Evolutionary conservation across 2,797 vertebrate genomes (phyloP).

Genomic region (Holocentrus rufus): DNA sequence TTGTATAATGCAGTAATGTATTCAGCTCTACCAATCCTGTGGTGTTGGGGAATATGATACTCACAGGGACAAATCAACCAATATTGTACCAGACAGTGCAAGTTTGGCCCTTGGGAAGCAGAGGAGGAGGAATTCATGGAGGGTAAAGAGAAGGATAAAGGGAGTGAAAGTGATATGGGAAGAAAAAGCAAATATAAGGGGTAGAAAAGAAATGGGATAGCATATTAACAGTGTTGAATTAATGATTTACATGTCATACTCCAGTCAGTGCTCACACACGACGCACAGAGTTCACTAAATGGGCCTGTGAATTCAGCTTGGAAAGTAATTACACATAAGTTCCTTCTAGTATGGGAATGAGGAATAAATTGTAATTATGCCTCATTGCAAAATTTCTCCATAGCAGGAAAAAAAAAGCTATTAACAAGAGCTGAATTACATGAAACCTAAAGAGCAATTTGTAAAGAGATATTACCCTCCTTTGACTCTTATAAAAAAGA

Average conservation of each 20-base stretch:
- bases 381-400: slow-evolving; percentile 65
- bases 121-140: slow-evolving; percentile 39
- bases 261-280: slow-evolving; percentile 35
- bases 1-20: slow-evolving; percentile 9
- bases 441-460: slow-evolving; percentile 75
- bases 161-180: neutral
- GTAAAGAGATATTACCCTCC: slow-evolving; percentile 74
- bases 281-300: slow-evolving; percentile 52
- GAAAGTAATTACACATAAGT: slow-evolving; percentile 72
- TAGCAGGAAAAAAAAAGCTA: slow-evolving; percentile 69
- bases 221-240: slow-evolving; percentile 58
- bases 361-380: slow-evolving; percentile 73
- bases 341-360: slow-evolving; percentile 63
- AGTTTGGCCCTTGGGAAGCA: neutral
- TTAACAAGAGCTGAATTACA: slow-evolving; percentile 75
- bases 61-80: slow-evolving; percentile 13
- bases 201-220: slow-evolving; percentile 21
- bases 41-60: slow-evolving; percentile 5
- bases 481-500: slow-evolving; percentile 70
- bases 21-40: slow-evolving; percentile 28
- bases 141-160: slow-evolving; percentile 14
- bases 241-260: slow-evolving; percentile 68
- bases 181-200: slow-evolving; percentile 37
- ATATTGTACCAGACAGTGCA: slow-evolving; percentile 5
- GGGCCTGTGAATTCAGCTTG: slow-evolving; percentile 53